phyloP scores from a whole-genome alignment of 2,113 vertebrate species.

The Coregonus clupeaformis region DNA sequence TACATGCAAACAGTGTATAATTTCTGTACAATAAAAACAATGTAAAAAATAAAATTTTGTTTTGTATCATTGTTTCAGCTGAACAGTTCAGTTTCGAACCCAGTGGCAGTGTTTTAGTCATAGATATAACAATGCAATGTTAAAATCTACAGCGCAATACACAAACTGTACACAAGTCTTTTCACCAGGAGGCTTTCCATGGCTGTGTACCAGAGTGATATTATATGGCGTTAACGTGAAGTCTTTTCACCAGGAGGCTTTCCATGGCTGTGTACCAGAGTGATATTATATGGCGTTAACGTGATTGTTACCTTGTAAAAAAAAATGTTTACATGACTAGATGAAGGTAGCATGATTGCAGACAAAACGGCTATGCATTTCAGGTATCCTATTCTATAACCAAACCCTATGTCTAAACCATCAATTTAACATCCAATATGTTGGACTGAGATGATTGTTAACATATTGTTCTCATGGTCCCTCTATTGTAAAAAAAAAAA shows the following conservation, averaged over 20 bases:
- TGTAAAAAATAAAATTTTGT: background rate
- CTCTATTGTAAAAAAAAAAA: slow-evolving; percentile 15
- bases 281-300: background rate
- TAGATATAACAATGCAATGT: background rate
- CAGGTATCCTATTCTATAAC: background rate
- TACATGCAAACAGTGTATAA: slow-evolving; percentile 28
- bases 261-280: background rate
- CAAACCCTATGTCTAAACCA: background rate
- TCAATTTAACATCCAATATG: background rate
- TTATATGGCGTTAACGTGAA: background rate
- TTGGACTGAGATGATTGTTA: too few relatives aligned
- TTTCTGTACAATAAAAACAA: slow-evolving; percentile 14
- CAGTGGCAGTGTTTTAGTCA: slow-evolving; percentile 4
- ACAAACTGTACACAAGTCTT: background rate
- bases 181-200: background rate
- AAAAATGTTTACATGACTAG: background rate
- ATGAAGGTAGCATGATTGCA: background rate
- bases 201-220: background rate
- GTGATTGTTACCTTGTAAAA: background rate
- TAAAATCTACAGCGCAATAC: slow-evolving; percentile 7
- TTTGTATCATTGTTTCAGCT: slow-evolving; percentile 15
- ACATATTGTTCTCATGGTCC: slow-evolving; percentile 6
- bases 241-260: background rate
- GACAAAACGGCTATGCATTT: background rate
- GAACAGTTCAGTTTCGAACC: background rate